These are phyloP conservation scores for Acanthosepion pharaonis DNA, from an alignment of 2,888 invertebrate genomes.

Conservation along the genomic window DNA sequence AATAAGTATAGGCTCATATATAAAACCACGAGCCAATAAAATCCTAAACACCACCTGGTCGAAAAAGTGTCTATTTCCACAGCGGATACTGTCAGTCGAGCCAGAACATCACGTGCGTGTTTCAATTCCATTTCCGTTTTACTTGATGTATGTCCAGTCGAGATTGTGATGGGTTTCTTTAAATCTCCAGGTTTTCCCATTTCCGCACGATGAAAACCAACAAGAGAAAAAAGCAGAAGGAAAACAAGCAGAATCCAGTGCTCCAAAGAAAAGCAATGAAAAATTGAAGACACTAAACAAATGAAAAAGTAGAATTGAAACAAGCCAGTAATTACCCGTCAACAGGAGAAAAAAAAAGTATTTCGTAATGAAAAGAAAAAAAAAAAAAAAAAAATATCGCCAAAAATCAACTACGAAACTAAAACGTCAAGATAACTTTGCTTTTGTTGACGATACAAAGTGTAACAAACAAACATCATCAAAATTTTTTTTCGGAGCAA, in stretches of 20 bases:
- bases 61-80: not conserved
- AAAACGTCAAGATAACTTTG: not conserved
- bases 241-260: not conserved
- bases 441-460: no score
- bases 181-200: conserved; percentile 17
- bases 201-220: not conserved
- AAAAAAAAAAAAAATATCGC: not conserved
- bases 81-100: not conserved
- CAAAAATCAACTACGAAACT: not conserved
- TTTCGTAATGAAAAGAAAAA: not conserved
- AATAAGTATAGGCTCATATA: not conserved
- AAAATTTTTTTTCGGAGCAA: no score
- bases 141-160: conserved; percentile 1
- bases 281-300: not conserved
- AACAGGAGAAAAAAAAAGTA: not conserved
- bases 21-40: not conserved
- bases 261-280: not conserved
- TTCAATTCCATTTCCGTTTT: not conserved
- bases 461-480: no score
- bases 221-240: not conserved
- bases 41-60: not conserved
- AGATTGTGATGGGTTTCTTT: not conserved
- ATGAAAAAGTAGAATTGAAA: not conserved
- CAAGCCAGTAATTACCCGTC: not conserved
- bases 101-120: not conserved